phyloP scores from a whole-genome alignment of 2,888 invertebrate genomes.

The Leptarthrus brevirostris region DNA sequence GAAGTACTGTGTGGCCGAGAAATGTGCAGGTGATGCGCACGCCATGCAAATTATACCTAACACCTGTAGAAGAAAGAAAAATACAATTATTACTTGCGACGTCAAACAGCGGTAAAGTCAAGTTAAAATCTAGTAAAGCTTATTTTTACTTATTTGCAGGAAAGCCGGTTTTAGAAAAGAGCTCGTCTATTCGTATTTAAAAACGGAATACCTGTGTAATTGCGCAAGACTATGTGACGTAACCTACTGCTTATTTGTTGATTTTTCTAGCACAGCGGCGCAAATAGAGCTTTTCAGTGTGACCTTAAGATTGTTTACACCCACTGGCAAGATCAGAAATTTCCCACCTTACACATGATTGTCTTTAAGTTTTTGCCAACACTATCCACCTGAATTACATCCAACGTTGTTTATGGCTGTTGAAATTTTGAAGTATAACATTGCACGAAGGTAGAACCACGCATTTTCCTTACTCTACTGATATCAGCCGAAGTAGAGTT shows the following conservation, averaged over 20 bases:
- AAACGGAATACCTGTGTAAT: background rate
- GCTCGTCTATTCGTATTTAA: background rate
- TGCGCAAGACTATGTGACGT: slow-evolving; percentile 1
- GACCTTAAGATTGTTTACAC: slow-evolving; percentile 7
- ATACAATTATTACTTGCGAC: background rate
- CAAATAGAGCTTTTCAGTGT: background rate
- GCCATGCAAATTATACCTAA: slow-evolving; percentile 89
- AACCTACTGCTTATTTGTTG: background rate
- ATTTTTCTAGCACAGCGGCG: background rate
- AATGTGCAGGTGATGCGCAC: slow-evolving; percentile 77
- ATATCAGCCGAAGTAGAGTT: background rate
- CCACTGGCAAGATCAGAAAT: background rate
- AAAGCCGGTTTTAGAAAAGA: background rate
- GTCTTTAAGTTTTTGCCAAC: background rate
- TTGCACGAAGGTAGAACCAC: background rate
- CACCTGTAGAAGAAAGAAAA: slow-evolving; percentile 71
- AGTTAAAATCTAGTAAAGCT: background rate
- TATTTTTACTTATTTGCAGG: background rate
- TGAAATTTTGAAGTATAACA: background rate
- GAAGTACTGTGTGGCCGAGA: slow-evolving; percentile 80
- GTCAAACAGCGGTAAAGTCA: background rate
- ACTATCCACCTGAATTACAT: background rate
- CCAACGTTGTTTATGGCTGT: background rate
- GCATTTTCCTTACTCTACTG: slow-evolving; percentile 16
- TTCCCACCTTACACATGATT: background rate